Conservation (phyloP, 2,113 vertebrate species). For the Semnornis frantzii region DNA sequence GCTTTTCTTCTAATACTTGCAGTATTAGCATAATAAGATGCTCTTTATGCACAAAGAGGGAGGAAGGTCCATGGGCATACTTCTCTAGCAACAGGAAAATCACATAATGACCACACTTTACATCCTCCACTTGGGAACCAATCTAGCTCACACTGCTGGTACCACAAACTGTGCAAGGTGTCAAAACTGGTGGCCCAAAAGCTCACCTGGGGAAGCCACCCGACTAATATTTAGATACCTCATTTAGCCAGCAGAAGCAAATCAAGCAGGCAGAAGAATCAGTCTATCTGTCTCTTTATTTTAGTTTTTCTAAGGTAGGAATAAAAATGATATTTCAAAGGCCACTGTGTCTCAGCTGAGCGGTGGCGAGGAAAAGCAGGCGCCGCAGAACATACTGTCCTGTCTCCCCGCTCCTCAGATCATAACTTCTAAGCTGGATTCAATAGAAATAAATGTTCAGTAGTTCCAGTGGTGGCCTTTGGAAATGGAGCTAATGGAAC, state of each 20-base stretch:
- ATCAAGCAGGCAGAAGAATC: not conserved
- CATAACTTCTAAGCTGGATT: conserved; percentile 55
- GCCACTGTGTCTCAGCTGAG: not conserved
- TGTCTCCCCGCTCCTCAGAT: conserved; percentile 11
- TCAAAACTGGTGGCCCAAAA: not conserved
- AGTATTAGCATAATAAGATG: not conserved
- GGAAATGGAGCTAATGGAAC: conserved; percentile 58
- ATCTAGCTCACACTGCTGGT: accelerated
- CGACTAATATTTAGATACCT: not conserved
- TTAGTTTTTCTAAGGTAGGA: conserved; percentile 34
- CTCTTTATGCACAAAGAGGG: not conserved
- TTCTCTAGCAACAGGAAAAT: not conserved
- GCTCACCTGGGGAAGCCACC: not conserved
- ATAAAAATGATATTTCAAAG: conserved; percentile 56
- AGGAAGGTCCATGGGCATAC: not conserved
- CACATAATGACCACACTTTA: not conserved
- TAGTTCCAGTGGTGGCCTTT: conserved; percentile 57
- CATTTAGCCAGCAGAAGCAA: conserved; percentile 9
- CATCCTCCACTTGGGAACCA: not conserved
- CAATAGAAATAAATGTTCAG: conserved; percentile 48
- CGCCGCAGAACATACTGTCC: conserved; percentile 6
- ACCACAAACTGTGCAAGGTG: not conserved
- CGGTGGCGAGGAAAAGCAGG: not conserved
- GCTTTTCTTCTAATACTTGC: not conserved
- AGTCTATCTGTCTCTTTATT: conserved; percentile 28